Evolutionary conservation across 1,140 invertebrate genomes (phyloP).

Genomic region (Ceratoteleas bidentatus): DNA sequence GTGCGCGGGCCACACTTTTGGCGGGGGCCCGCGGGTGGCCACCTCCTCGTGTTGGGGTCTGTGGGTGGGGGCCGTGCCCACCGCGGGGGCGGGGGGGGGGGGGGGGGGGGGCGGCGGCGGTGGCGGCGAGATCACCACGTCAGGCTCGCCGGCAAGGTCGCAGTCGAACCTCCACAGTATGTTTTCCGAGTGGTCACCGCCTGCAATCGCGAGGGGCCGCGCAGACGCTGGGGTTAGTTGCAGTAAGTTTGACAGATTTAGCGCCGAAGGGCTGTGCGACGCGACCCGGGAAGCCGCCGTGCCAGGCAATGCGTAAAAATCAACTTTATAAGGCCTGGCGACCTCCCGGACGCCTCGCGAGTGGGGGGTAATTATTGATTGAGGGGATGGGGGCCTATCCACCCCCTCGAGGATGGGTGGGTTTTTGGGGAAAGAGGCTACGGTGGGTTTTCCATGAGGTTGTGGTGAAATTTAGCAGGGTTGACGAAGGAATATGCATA

Average conservation of each 20-base stretch:
- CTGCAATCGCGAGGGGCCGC: conserved; percentile 54
- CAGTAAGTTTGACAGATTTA: conserved; percentile 36
- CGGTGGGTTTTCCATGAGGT: too few relatives aligned
- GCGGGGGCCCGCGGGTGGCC: too few relatives aligned
- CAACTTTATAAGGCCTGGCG: background rate
- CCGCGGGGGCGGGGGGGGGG: too few relatives aligned
- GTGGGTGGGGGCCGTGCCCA: conserved; percentile 44
- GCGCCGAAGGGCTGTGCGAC: background rate
- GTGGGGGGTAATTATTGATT: background rate
- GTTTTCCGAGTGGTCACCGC: conserved; percentile 80
- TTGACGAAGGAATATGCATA: too few relatives aligned
- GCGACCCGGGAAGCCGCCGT: conserved; percentile 1
- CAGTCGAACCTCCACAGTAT: conserved; percentile 80
- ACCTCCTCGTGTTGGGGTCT: too few relatives aligned
- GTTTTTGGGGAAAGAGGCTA: too few relatives aligned
- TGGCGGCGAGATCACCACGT: conserved; percentile 77
- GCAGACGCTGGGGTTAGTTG: conserved; percentile 14
- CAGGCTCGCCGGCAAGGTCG: conserved; percentile 79
- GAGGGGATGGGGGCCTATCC: background rate
- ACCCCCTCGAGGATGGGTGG: too few relatives aligned
- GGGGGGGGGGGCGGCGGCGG: conserved; percentile 74
- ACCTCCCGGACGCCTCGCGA: background rate
- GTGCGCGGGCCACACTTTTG: too few relatives aligned
- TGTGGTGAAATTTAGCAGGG: too few relatives aligned
- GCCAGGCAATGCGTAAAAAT: background rate